Conservation (phyloP, 2,888 invertebrate species). For the Drosophila nr. perissopoda region DNA sequence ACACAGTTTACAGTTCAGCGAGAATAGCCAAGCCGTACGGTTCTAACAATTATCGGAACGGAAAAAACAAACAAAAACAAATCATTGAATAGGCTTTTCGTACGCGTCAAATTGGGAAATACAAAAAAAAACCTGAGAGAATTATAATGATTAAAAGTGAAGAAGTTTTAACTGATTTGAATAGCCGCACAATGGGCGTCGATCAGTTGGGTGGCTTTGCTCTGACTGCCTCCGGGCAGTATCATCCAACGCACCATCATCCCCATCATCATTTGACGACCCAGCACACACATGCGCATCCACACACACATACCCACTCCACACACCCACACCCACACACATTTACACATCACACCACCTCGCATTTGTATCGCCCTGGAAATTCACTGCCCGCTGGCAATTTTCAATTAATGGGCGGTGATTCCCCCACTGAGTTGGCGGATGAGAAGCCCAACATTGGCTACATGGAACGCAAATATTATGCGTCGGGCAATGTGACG, state of each 20-base stretch:
- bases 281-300: constrained; percentile 50
- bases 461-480: constrained; percentile 83
- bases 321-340: constrained; percentile 38
- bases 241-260: constrained; percentile 55
- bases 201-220: constrained; percentile 62
- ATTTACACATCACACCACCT: constrained; percentile 47
- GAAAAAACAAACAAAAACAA: constrained; percentile 6
- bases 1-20: constrained; percentile 68
- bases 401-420: constrained; percentile 75
- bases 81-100: background rate
- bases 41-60: constrained; percentile 43
- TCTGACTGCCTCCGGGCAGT: constrained; percentile 44
- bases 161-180: constrained; percentile 75
- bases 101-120: constrained; percentile 17
- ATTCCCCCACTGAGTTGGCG: constrained; percentile 79
- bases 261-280: constrained; percentile 49
- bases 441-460: constrained; percentile 82
- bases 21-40: constrained; percentile 73
- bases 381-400: constrained; percentile 76
- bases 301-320: constrained; percentile 29
- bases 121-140: constrained; percentile 3
- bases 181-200: constrained; percentile 56
- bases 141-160: constrained; percentile 83
- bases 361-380: constrained; percentile 74
- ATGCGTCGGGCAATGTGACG: constrained; percentile 62